Evolutionary conservation across 2,797 vertebrate genomes (phyloP).

Genomic region (Ciconia nigra): DNA sequence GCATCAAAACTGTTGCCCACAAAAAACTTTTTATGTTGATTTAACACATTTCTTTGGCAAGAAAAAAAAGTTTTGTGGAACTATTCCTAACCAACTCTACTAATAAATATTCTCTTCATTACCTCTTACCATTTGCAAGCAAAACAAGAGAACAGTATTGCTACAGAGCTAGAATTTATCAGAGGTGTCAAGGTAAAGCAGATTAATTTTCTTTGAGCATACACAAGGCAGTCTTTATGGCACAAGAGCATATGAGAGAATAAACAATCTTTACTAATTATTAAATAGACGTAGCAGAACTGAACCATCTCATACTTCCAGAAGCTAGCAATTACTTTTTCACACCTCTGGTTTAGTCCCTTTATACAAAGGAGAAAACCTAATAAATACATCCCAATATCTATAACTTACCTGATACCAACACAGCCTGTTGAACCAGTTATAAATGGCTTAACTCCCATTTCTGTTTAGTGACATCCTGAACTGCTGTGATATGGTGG

Average conservation of each 20-base stretch:
- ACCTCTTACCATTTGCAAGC: neutral
- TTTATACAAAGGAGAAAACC: neutral
- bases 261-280: neutral
- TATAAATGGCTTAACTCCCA: neutral
- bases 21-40: neutral
- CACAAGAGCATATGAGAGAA: neutral
- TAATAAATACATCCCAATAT: neutral
- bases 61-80: neutral
- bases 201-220: neutral
- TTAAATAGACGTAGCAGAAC: neutral
- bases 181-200: neutral
- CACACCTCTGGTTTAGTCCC: neutral
- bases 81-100: neutral
- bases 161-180: neutral
- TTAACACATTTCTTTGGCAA: neutral
- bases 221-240: neutral
- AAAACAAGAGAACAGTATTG: neutral
- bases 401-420: neutral
- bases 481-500: neutral
- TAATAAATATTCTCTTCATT: neutral
- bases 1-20: neutral
- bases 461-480: neutral
- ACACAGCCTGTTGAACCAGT: neutral
- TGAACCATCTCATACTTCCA: neutral
- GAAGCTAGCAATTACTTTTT: neutral